Base-by-base conservation (phyloP, 2,888 invertebrate species). In the Plebejus argus region DNA sequence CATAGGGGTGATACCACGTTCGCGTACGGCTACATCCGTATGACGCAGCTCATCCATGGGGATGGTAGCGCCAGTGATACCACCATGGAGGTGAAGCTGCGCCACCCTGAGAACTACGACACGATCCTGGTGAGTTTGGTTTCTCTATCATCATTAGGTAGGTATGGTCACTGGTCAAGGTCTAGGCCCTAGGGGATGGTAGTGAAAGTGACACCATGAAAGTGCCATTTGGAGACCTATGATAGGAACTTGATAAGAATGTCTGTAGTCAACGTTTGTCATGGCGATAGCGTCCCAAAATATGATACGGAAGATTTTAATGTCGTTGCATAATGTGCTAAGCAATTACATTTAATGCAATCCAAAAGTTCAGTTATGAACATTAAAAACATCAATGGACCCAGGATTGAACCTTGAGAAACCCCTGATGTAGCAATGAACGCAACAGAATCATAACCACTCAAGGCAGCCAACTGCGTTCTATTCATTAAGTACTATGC, bases 161-260 rank as follows among this genome's bases (percentile, higher is more conserved):
- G 35, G 35, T 7, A 35, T 7, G 35, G 7, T 35, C 35, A 35
- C 35, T 35, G 35, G 35, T 35, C 35, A 35, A 35, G 35, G 35
- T 35, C n/a, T n/a, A n/a, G n/a, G n/a, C n/a, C n/a, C 35, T 35
- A 0, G 35, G 35, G 35, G 6, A 7, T 88, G 97, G 97, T 76
- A 97, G 97, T 83, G 95, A 96, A 84, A 98, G 98, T 86, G 98
- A 99, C 83, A 99, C 99, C 0, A 95, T 99, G n/a, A 98, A 98
- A 91, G 96, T 92, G 97, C n/a, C 96, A 99, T 90, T 98, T 98
- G 0, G 98, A 98, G 0, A 96, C 96, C 82, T 95, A 97, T 83
- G 98, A 98, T 87, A 94, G 97, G 28, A 98, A 98, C 88, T 88
- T 96, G 86, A 97, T 97, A 86, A 58, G 58, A 35, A 35, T 35